These are phyloP conservation scores for Urophycis tenuis DNA, from an alignment of 2,797 vertebrate species.

Conservation along the genomic window DNA sequence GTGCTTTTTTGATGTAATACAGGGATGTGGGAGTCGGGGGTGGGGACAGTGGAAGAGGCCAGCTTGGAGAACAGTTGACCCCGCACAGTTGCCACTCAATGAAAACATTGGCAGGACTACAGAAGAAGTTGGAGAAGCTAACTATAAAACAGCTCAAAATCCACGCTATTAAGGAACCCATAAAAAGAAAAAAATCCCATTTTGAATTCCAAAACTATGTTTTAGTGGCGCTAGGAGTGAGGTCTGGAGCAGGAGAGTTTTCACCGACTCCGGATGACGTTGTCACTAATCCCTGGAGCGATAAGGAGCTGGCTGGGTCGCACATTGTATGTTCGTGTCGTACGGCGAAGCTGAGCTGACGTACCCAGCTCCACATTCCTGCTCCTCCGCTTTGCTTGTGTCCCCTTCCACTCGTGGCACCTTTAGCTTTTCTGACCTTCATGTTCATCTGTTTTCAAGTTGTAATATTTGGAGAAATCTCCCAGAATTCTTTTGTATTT, in stretches of 20 bases:
- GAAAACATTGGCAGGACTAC: slow-evolving; percentile 39
- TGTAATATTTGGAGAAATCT: slow-evolving; percentile 30
- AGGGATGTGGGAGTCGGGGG: not conserved
- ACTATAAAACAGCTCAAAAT: slow-evolving; percentile 32
- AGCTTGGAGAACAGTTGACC: not conserved
- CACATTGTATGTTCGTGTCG: slow-evolving; percentile 15
- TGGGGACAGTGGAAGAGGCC: no score
- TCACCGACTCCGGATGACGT: slow-evolving; percentile 26
- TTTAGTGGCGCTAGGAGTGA: slow-evolving; percentile 24
- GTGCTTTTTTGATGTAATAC: slow-evolving; percentile 39
- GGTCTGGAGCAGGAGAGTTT: slow-evolving; percentile 14
- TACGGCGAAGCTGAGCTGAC: not conserved
- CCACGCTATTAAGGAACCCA: slow-evolving; percentile 25
- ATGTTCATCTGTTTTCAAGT: slow-evolving; percentile 27
- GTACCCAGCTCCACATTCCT: not conserved
- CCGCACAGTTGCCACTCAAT: slow-evolving; percentile 17
- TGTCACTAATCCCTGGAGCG: slow-evolving; percentile 42
- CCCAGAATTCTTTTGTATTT: slow-evolving; percentile 20
- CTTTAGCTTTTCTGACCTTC: slow-evolving; percentile 16
- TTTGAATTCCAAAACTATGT: slow-evolving; percentile 27
- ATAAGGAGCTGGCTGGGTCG: slow-evolving; percentile 43
- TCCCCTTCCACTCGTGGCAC: not conserved
- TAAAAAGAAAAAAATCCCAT: slow-evolving; percentile 18
- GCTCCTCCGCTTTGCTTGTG: slow-evolving; percentile 16
- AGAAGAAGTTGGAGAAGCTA: slow-evolving; percentile 26